phyloP scores from a whole-genome alignment of 2,797 vertebrate species.

The Heteromormyrus szaboi region DNA sequence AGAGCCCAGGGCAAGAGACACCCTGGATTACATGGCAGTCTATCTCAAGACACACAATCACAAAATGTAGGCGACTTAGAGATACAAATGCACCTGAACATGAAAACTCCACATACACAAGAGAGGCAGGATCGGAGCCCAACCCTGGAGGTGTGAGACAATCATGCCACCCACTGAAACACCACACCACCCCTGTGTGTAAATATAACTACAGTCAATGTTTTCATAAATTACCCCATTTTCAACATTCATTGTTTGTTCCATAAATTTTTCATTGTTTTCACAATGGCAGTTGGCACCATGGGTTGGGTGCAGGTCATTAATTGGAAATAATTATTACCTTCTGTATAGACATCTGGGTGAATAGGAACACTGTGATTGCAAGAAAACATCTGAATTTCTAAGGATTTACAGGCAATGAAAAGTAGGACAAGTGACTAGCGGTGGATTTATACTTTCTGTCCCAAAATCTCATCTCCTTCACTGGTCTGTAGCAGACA shows the following conservation, averaged over 20 bases:
- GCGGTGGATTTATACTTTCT: conserved; percentile 1
- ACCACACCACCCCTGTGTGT: background rate
- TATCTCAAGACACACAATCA: background rate
- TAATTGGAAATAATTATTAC: background rate
- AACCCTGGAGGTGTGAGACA: background rate
- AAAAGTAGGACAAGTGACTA: conserved; percentile 3
- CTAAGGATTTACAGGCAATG: background rate
- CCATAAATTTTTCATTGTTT: background rate
- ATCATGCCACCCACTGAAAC: background rate
- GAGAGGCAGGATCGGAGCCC: background rate
- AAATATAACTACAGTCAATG: background rate
- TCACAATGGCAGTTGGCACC: background rate
- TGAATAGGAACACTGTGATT: background rate
- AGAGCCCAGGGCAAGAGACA: background rate
- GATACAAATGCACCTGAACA: background rate
- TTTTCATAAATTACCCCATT: conserved; percentile 1
- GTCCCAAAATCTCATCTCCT: background rate
- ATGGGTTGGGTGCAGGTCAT: background rate
- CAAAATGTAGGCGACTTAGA: background rate
- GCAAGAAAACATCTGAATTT: background rate
- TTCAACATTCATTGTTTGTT: background rate
- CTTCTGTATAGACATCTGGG: background rate
- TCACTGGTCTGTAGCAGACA: background rate
- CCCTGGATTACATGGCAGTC: background rate
- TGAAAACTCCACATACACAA: background rate